Conservation (phyloP, 2,113 vertebrate species). For the Cottus gobio region DNA sequence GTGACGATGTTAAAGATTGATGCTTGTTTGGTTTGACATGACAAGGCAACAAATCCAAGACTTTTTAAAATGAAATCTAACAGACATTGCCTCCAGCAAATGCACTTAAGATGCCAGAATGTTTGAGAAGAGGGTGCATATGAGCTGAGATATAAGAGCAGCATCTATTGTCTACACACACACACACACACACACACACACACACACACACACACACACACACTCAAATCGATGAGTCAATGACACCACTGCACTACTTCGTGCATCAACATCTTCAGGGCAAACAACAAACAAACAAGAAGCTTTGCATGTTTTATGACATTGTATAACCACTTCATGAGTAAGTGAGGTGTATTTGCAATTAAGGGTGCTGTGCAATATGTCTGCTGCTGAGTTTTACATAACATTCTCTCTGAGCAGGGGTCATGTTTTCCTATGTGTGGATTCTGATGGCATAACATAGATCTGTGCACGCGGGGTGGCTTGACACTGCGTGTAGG, state of each 20-base stretch:
- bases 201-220: no score
- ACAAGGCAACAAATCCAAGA: conserved; percentile 22
- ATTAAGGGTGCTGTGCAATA: conserved; percentile 4
- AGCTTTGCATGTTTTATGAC: conserved; percentile 31
- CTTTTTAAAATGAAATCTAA: neutral
- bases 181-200: no score
- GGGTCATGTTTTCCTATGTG: neutral
- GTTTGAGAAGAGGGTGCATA: conserved; percentile 9
- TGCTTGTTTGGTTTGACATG: conserved; percentile 12
- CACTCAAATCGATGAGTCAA: conserved; percentile 1
- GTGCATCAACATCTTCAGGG: conserved; percentile 14
- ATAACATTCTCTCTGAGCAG: neutral
- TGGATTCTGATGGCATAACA: neutral
- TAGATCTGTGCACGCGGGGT: neutral
- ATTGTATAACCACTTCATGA: conserved; percentile 8
- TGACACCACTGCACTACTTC: conserved; percentile 16
- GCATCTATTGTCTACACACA: neutral
- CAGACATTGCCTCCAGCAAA: conserved; percentile 1
- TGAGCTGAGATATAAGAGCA: neutral
- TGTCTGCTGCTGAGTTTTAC: conserved; percentile 1
- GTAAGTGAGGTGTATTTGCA: neutral
- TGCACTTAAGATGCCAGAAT: neutral
- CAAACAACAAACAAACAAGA: conserved; percentile 18
- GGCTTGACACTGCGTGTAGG: neutral
- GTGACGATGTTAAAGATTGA: conserved; percentile 11